Base-by-base conservation (phyloP, 2,797 vertebrate species). In the Sebastes paucispinis region DNA sequence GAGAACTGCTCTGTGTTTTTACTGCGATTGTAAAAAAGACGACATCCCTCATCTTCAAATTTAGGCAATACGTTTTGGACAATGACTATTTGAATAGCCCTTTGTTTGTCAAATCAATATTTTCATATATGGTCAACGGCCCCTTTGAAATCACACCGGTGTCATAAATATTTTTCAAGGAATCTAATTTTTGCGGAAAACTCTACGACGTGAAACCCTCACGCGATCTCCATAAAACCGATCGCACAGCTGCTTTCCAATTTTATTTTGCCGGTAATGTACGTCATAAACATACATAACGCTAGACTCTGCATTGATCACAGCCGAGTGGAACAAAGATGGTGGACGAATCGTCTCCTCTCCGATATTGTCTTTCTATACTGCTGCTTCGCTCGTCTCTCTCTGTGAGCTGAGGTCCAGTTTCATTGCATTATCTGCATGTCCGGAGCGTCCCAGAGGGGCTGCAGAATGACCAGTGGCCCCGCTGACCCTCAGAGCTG, bases 391-490 rank as follows among this genome's bases (percentile, higher is more conserved):
- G 36, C 84, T 62, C 7, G n/a, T 75, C 71, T 62, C 65, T 75
- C 20, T 4, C 83, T 73, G 31, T 11, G 55, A 79, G 80, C 78
- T 4, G 36, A 87, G 88, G 92, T 93, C 92, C 91, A 85, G 90
- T 91, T 92, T 92, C 91, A 92, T 88, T 90, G 90, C 89, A 85
- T 88, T 89, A 93, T 95, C 93, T 91, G 92, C 91, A 92, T 94
- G 92, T 94, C 90, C 91, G 86, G 83, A 87, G 85, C 59, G 82
- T 95, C 95, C 95, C 94, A 83, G 78, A 93, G 93, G 95, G 88
- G 81, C 84, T 87, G 90, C 93, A 92, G 94, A 95, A 93, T 96
- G 95, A 95, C 94, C 95, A 93, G 91, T 95, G 93, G 90, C 94
- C 94, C 88, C 76, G 4, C 90, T 93, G 95, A 94, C 94, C 94